phyloP scores from a whole-genome alignment of 2,888 invertebrate genomes.

The Cephus pygmeus region DNA sequence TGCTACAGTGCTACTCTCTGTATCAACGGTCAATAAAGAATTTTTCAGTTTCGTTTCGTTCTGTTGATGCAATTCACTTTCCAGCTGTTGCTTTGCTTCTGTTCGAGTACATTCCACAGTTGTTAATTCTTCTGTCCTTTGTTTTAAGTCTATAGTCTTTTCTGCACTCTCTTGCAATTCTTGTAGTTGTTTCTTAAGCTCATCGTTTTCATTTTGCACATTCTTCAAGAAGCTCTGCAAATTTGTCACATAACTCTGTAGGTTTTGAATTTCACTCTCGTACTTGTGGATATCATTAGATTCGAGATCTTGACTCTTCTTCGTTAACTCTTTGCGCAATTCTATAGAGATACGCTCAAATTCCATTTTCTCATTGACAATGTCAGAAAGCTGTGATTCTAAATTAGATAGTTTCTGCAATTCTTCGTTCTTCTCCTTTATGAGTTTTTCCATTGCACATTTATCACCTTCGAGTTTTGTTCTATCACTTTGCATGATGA shows the following conservation, averaged over 20 bases:
- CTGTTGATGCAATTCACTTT: conserved; percentile 17
- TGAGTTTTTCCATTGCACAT: conserved; percentile 13
- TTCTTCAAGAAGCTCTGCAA: conserved; percentile 21
- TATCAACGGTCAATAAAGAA: neutral
- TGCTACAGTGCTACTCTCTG: neutral
- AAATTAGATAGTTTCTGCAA: conserved; percentile 11
- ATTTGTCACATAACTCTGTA: conserved; percentile 16
- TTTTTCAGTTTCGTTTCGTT: neutral
- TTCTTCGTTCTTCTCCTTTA: conserved; percentile 14
- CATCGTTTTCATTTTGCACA: conserved; percentile 15
- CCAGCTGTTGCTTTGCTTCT: conserved; percentile 8
- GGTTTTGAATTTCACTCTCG: conserved; percentile 22
- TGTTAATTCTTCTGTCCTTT: neutral
- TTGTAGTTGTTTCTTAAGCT: conserved; percentile 10
- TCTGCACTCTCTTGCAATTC: neutral
- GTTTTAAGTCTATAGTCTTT: neutral
- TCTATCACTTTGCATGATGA: conserved; percentile 17
- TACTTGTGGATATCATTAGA: conserved; percentile 12
- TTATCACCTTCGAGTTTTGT: conserved; percentile 19
- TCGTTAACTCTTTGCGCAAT: conserved; percentile 18
- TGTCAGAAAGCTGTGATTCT: conserved; percentile 11
- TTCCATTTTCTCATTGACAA: conserved; percentile 8
- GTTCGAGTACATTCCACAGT: neutral
- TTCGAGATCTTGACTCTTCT: conserved; percentile 22
- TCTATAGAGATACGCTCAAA: conserved; percentile 18